Base-by-base conservation (phyloP, 2,113 vertebrate species). In the Pluvianellus socialis region DNA sequence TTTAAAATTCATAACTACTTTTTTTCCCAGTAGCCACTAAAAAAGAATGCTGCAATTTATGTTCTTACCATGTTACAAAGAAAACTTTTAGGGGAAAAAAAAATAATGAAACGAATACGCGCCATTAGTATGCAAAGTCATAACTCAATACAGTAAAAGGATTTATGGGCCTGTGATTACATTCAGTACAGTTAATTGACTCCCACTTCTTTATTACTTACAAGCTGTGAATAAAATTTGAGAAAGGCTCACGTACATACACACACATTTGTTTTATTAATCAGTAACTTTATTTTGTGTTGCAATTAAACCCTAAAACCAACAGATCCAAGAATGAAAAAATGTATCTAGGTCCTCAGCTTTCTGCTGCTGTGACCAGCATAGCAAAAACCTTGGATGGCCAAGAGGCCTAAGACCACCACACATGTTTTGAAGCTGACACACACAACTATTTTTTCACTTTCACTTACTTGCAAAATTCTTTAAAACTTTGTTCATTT, bases 101-200 rank as follows among this genome's bases (percentile, higher is more conserved):
- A 70, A 55, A 63, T 63, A 40, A 35, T 7, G 13, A 79, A 73
- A 84, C 17, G 0, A 82, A 32, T 90, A 50, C 66, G 55, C 67
- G 5, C 40, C 15, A 59, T 96, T 93, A 66, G 45, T 80, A 93
- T 88, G 79, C 92, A 96, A 92, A 88, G 50, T 72, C 4, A 1
- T 58, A 76, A 77, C 45, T 92, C 88, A 88, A 17, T 92, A 94
- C n/a, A 59, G 71, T 94, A 80, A 70, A 94, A 86, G 63, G 62
- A 86, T 83, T 76, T 50, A 42, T 50, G 38, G 59, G 38, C 59
- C 86, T 83, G 32, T 86, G 82, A 76, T 88, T 94, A 35, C n/a
- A 27, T 88, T 92, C 15, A 45, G 1, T 83, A 45, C 59, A 77
- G 55, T 70, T 95, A 96, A 93, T 94, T 95, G 88, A 90, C 59